A percentile compares a stretch with the other conserved stretches of the same genome.
Evolutionary conservation across 2,888 invertebrate species (phyloP).

Genomic region (Phlogophora meticulosa): DNA sequence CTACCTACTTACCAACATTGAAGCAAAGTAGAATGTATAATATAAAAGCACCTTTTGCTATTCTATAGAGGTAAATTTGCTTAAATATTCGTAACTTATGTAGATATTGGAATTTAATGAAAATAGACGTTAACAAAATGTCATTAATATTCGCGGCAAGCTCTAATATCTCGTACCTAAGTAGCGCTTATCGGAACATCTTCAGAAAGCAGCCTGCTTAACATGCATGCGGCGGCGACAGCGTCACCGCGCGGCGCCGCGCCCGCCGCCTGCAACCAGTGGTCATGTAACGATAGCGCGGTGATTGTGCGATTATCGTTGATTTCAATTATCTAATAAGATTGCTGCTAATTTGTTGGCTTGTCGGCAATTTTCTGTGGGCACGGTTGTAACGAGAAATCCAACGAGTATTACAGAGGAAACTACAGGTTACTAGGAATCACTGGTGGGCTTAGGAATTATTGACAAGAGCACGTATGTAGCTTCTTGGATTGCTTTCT

Average conservation of each 20-base stretch:
- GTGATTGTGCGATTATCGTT: conserved; percentile 62
- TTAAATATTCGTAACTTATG: too few relatives aligned
- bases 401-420: background rate
- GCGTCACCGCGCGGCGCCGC: conserved; percentile 15
- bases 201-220: conserved; percentile 36
- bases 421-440: background rate
- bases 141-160: background rate
- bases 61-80: too few relatives aligned
- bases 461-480: too few relatives aligned
- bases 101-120: background rate
- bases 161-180: background rate
- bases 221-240: conserved; percentile 42
- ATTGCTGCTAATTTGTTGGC: conserved; percentile 51
- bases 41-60: too few relatives aligned
- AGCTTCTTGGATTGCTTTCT: too few relatives aligned
- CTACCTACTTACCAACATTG: too few relatives aligned
- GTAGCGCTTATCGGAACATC: conserved; percentile 33
- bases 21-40: background rate
- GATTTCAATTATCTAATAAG: conserved; percentile 66
- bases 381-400: conserved; percentile 15
- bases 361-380: conserved; percentile 20
- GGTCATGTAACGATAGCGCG: conserved; percentile 48
- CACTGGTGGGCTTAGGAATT: background rate
- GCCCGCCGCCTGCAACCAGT: conserved; percentile 48
- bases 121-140: conserved; percentile 3